phyloP scores from a whole-genome alignment of 2,888 invertebrate species.

The Xiphydria camelus region DNA sequence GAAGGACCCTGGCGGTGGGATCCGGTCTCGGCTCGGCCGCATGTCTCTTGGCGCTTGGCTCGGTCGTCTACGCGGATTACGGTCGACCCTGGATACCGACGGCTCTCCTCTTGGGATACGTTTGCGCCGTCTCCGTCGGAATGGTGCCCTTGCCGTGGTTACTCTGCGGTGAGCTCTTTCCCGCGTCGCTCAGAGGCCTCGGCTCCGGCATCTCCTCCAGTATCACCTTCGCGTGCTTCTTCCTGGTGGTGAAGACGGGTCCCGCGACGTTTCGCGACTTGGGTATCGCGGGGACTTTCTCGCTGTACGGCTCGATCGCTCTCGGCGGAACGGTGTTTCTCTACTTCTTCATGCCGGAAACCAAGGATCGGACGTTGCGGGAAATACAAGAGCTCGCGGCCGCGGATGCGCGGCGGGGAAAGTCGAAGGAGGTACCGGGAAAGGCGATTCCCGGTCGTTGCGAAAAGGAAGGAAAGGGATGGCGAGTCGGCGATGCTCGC shows the following conservation, averaged over 20 bases:
- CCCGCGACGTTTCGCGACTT: constrained; percentile 64
- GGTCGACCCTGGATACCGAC: constrained; percentile 62
- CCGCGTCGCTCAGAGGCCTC: constrained; percentile 65
- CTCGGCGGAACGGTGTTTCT: constrained; percentile 64
- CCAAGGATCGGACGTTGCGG: constrained; percentile 68
- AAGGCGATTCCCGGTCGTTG: too few species aligned
- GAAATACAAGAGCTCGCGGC: constrained; percentile 69
- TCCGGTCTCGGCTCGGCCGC: constrained; percentile 67
- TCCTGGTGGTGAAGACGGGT: constrained; percentile 69
- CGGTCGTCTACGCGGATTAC: constrained; percentile 57
- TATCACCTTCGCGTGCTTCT: constrained; percentile 68
- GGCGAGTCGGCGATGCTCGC: too few species aligned
- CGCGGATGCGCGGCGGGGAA: too few species aligned
- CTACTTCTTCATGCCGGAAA: constrained; percentile 69
- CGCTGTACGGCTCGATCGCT: constrained; percentile 65
- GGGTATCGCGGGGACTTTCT: constrained; percentile 67
- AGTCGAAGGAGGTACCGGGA: too few species aligned
- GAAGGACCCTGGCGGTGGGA: constrained; percentile 67
- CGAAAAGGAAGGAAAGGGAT: too few species aligned
- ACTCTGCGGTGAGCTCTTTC: constrained; percentile 75
- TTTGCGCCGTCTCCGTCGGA: constrained; percentile 65
- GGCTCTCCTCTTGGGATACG: constrained; percentile 63
- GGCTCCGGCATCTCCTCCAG: constrained; percentile 71
- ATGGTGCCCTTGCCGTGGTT: constrained; percentile 73
- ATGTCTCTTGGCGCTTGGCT: constrained; percentile 64